Base-by-base conservation (phyloP, 2,113 vertebrate species). In the Trinectes maculatus region DNA sequence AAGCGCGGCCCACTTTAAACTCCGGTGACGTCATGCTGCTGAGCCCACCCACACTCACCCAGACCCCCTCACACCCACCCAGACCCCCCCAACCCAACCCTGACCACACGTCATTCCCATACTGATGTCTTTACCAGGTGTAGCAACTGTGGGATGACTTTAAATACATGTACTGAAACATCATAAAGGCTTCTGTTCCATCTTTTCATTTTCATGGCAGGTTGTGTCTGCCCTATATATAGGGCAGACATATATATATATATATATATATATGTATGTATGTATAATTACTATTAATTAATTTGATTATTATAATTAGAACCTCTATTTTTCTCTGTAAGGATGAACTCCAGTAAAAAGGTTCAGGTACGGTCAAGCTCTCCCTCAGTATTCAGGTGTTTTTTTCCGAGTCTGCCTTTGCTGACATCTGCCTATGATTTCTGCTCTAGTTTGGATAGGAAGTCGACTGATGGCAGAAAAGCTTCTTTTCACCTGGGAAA, bases 1-100 rank as follows among this genome's bases (percentile, higher is more conserved):
- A 73, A 90, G 90, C 92, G 91, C 91, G 92, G 90, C 88, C 91
- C 89, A 85, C 90, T 93, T 93, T 93, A 93, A 93, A 93, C 91
- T 88, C 73, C 53, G 34, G 44, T 93, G 91, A 93, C 91, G 92
- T 93, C 91, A 19, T 39, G 80, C 84, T 74, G 79, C 75, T 77
- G 77, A 81, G 40, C 15, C n/a, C 13, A 2, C n/a, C 63, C 43
- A 33, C 64, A 29, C 15, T 36, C 16, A 25, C 12, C 3, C 54
- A 2, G 43, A 13, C 53, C 46, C 24, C 26, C 28, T 22, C 31
- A 31, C 31, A 52, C 48, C 25, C 29, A 40, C 43, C 22, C 8
- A 19, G 19, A 36, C 28, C 16, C 6, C 26, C 46, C 8, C 26
- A 31, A 63, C 31, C 18, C 22, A 1, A 26, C 0, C n/a, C n/a